These are phyloP conservation scores for Myodes glareolus DNA, from an alignment of 2,113 vertebrate genomes.

Conservation along the genomic window DNA sequence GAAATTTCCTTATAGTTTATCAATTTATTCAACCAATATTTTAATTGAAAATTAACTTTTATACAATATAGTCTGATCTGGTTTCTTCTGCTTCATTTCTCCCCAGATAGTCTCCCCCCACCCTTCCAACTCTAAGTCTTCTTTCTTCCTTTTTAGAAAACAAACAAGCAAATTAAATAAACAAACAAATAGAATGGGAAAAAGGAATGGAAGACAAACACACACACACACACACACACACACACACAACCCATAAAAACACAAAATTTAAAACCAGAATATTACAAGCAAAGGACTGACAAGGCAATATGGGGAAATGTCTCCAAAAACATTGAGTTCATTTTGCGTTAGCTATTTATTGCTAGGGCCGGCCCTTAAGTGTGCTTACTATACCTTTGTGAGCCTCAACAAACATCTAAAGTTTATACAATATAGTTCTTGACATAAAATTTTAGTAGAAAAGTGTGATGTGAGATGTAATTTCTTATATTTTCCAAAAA, in stretches of 20 bases:
- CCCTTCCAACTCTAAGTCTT: background rate
- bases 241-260: background rate
- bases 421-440: background rate
- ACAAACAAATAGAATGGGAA: background rate
- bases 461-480: background rate
- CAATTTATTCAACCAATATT: conserved; percentile 12
- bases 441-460: background rate
- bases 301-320: background rate
- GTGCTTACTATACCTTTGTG: background rate
- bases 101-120: too few species aligned
- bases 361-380: background rate
- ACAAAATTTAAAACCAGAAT: background rate
- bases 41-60: background rate
- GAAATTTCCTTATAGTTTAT: background rate
- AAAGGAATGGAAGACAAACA: background rate
- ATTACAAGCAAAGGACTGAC: background rate
- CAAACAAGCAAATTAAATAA: background rate
- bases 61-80: background rate
- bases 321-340: background rate
- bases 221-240: background rate
- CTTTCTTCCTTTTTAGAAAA: background rate
- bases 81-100: background rate
- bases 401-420: conserved; percentile 28
- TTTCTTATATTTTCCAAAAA: background rate
- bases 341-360: background rate